Percentiles rank a stretch among this genome's conserved stretches.
Conservation (phyloP, 2,113 vertebrate genomes). For the Ploceus nigricollis region DNA sequence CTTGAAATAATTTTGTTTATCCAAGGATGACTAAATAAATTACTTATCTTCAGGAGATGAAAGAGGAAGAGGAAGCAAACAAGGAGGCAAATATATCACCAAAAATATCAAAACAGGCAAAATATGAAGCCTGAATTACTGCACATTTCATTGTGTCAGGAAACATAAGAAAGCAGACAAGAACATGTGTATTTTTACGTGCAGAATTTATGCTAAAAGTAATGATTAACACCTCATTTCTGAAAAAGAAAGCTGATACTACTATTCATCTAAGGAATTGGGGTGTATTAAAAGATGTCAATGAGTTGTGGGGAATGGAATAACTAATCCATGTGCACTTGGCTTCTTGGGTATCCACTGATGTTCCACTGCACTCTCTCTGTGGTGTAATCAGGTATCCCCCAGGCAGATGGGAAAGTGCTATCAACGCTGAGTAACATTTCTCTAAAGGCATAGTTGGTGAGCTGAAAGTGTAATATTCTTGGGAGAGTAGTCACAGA, state of each 20-base stretch:
- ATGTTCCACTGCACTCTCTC: not conserved
- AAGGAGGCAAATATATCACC: not conserved
- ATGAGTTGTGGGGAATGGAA: not conserved
- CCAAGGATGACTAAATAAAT: not conserved
- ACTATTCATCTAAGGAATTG: not conserved
- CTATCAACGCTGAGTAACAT: not conserved
- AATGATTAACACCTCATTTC: not conserved
- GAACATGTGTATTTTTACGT: not conserved
- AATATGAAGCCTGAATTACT: not conserved
- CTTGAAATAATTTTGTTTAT: not conserved
- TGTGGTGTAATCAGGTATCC: not conserved
- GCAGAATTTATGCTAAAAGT: not conserved
- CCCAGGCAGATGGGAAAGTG: not conserved
- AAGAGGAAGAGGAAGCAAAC: not conserved
- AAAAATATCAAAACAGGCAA: not conserved
- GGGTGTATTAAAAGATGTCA: not conserved
- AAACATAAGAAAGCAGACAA: not conserved
- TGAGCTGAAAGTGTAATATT: not conserved
- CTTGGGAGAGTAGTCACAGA: not conserved
- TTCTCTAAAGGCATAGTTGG: not conserved
- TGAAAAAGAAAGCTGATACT: not conserved
- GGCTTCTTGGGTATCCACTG: not conserved
- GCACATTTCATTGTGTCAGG: not conserved
- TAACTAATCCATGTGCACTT: not conserved
- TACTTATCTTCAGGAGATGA: not conserved